A percentile compares a stretch with the other conserved stretches of the same genome.
Evolutionary conservation across 2,797 vertebrate species (phyloP).

Genomic region (Clarias fuscus): DNA sequence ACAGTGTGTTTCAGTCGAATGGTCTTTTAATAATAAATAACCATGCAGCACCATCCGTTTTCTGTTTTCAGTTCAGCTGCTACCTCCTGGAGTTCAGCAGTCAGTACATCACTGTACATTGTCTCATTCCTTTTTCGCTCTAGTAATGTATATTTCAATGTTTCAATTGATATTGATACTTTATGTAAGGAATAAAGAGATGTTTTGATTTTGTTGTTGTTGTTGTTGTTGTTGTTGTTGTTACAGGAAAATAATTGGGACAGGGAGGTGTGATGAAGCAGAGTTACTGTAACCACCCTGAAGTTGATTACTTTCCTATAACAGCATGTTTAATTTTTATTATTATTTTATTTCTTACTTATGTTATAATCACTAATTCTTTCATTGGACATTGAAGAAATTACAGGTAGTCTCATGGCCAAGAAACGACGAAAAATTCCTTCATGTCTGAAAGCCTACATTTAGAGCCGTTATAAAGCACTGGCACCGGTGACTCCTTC

Average conservation of each 20-base stretch:
- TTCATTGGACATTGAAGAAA: neutral
- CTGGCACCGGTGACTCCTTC: neutral
- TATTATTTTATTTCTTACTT: neutral
- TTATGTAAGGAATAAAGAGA: neutral
- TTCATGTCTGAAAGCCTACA: neutral
- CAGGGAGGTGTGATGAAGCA: neutral
- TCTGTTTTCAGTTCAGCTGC: neutral
- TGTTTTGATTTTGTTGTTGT: neutral
- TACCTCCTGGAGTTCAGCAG: neutral
- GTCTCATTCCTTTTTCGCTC: neutral
- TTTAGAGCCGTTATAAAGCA: neutral
- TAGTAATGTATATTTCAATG: neutral
- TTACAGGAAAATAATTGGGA: neutral
- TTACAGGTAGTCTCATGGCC: neutral
- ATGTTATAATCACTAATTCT: neutral
- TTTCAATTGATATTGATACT: neutral
- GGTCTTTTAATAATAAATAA: slow-evolving; percentile 22
- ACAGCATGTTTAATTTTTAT: neutral
- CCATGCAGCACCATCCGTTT: neutral
- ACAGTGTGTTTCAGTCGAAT: neutral
- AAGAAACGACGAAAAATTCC: too few relatives aligned
- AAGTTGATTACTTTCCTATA: neutral
- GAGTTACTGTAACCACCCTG: neutral
- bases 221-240: neutral
- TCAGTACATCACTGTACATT: neutral